Base-by-base conservation (phyloP, 2,113 vertebrate genomes). In the Notothenia coriiceps region DNA sequence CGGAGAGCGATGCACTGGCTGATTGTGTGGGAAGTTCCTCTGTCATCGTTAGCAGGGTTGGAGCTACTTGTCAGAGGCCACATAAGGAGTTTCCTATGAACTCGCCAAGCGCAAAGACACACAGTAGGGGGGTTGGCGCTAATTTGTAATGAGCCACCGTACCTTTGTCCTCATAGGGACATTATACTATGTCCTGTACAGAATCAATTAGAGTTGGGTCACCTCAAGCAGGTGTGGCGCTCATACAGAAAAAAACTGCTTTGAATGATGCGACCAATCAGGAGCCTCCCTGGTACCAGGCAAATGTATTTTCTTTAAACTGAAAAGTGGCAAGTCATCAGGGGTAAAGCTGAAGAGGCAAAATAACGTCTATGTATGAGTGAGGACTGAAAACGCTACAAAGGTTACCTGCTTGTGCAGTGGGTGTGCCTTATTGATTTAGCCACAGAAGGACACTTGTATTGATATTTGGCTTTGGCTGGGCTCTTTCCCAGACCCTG, bases 21-120 rank as follows among this genome's bases (percentile, higher is more conserved):
- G 88, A 92, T 93, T 93, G 91, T 86, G 88, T 80, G 79, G 87
- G 93, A 93, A 92, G 91, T 92, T 91, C 89, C 87, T 94, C 92
- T 93, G 91, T 94, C 92, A 94, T 94, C 86, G 86, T 95, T 93
- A 95, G 86, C 70, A 2, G 80, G 86, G 88, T 85, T 83, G 84
- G 85, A 91, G 87, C 86, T 88, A 82, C 89, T 92, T 90, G 90
- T 92, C 89, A 90, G 82, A 70, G 85, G 87, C 86, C 79, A 69
- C 88, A 92, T 93, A 90, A 93, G 83, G 88, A 88, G 89, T 91
- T 93, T 88, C 90, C 91, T 80, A 89, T 85, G 70, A 89, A 86
- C 82, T 89, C 61, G 46, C 66, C 63, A 74, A 81, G 81, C 79
- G 82, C 46, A 12, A 17, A 68, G 76, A 59, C 63, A 66, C 57